phyloP scores from a whole-genome alignment of 2,888 invertebrate genomes.

The Machimus rusticus region DNA sequence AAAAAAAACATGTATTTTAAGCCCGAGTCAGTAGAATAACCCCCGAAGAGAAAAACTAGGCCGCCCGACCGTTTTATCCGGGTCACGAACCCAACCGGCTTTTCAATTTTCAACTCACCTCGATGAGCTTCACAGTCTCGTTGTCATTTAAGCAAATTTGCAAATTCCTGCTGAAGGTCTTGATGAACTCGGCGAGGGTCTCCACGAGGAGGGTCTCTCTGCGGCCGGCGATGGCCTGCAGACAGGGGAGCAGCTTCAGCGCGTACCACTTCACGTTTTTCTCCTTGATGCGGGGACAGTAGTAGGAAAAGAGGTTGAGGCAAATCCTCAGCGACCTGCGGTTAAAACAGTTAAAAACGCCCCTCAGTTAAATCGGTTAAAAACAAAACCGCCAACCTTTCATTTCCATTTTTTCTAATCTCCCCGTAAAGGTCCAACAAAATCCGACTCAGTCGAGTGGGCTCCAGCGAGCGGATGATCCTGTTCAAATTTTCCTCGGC shows the following conservation, averaged over 20 bases:
- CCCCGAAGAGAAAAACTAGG: no score
- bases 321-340: constrained; percentile 77
- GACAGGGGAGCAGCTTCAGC: constrained; percentile 75
- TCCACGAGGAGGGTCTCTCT: constrained; percentile 66
- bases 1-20: no score
- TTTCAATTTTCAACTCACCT: constrained; percentile 53
- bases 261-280: constrained; percentile 82
- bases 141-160: constrained; percentile 61
- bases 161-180: constrained; percentile 57
- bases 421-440: constrained; percentile 83
- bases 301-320: constrained; percentile 76
- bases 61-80: no score
- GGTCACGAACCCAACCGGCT: neutral
- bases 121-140: constrained; percentile 59
- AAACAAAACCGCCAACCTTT: constrained; percentile 53
- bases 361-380: no score
- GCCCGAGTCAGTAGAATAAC: no score
- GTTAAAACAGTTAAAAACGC: neutral
- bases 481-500: constrained; percentile 84
- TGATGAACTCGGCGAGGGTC: constrained; percentile 60
- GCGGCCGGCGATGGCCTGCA: constrained; percentile 74
- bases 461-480: constrained; percentile 75
- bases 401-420: constrained; percentile 78
- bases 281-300: constrained; percentile 78
- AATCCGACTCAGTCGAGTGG: constrained; percentile 74